phyloP scores from a whole-genome alignment of 2,797 vertebrate species.

The Hirundo rustica region DNA sequence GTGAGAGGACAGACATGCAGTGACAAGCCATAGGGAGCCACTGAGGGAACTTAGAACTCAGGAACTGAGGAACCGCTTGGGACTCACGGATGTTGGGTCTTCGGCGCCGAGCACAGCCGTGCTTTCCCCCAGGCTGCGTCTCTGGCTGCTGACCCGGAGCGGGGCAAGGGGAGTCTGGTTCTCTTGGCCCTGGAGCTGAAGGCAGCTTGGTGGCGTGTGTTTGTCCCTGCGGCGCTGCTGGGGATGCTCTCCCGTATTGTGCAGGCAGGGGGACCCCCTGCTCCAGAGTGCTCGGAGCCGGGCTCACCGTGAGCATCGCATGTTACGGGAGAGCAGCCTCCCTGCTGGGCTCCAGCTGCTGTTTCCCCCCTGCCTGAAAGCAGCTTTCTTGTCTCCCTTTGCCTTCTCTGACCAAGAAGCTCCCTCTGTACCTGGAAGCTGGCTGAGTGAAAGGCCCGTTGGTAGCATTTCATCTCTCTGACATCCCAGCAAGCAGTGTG shows the following conservation, averaged over 20 bases:
- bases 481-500: not conserved
- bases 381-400: not conserved
- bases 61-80: no score
- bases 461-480: not conserved
- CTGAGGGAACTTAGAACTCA: not conserved
- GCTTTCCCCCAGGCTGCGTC: not conserved
- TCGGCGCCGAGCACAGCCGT: not conserved
- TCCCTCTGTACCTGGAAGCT: not conserved
- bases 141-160: not conserved
- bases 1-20: not conserved
- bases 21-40: not conserved
- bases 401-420: not conserved
- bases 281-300: not conserved
- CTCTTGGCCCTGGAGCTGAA: not conserved
- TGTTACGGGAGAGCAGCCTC: not conserved
- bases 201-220: not conserved
- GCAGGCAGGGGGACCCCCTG: conserved; percentile 33
- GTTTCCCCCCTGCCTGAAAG: not conserved
- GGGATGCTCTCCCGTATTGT: not conserved
- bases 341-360: not conserved
- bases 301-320: not conserved
- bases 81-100: not conserved
- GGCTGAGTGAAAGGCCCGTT: not conserved
- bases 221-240: rapidly evolving
- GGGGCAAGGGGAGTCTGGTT: not conserved